A percentile compares a stretch with the other conserved stretches of the same genome.
Evolutionary conservation across 1,140 invertebrate genomes (phyloP).

Genomic region (Sarcophaga bullata): DNA sequence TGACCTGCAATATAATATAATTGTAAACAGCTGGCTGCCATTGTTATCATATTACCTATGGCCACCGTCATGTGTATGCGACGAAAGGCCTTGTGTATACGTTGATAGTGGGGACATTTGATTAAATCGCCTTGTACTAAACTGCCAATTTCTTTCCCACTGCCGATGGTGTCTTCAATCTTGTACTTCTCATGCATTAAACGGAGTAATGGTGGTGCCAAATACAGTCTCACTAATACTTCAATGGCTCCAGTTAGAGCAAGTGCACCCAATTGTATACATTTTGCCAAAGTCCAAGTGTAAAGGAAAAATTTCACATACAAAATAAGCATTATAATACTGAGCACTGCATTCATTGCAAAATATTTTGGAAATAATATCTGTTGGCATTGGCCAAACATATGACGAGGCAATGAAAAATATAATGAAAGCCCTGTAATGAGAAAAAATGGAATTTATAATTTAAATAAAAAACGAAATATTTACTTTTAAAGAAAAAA

Average conservation of each 20-base stretch:
- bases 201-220: constrained; percentile 72
- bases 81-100: constrained; percentile 73
- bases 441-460: constrained; percentile 38
- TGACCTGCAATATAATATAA: constrained; percentile 76
- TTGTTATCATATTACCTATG: constrained; percentile 76
- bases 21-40: constrained; percentile 76
- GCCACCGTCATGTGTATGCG: constrained; percentile 74
- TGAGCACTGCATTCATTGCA: constrained; percentile 78
- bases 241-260: constrained; percentile 73
- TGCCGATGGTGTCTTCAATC: constrained; percentile 75
- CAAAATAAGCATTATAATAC: constrained; percentile 76
- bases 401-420: constrained; percentile 82
- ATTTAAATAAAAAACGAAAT: constrained; percentile 8
- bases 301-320: constrained; percentile 69
- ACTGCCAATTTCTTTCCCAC: constrained; percentile 76
- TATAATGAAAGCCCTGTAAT: constrained; percentile 81
- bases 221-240: constrained; percentile 73
- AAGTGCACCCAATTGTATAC: constrained; percentile 70
- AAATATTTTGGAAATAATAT: constrained; percentile 89
- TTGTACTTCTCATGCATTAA: constrained; percentile 72
- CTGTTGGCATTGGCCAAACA: constrained; percentile 84
- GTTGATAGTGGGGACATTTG: constrained; percentile 75
- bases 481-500: background rate
- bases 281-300: constrained; percentile 56
- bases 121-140: constrained; percentile 71